Conservation (phyloP, 2,888 invertebrate genomes). For the Eupelmus urozonus region DNA sequence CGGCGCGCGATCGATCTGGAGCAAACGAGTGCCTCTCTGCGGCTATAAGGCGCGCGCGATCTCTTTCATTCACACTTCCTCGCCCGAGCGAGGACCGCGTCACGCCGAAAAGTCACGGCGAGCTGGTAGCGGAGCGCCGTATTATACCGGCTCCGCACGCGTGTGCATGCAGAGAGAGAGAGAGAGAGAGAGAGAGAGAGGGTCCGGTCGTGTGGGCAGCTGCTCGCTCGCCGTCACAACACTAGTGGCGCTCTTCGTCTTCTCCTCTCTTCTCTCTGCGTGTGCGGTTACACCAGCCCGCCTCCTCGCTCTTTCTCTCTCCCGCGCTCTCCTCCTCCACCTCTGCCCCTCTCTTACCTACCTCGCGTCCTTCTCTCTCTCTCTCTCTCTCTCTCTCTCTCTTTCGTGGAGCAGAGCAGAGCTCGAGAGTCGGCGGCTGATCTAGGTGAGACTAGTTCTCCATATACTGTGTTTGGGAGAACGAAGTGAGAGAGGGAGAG, state of each 20-base stretch:
- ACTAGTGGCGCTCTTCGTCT: conserved; percentile 66
- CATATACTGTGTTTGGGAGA: too few relatives aligned
- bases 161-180: not conserved
- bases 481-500: conserved; percentile 34
- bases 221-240: conserved; percentile 73
- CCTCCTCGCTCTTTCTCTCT: not conserved
- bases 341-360: conserved; percentile 9
- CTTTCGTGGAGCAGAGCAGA: conserved; percentile 17
- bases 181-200: conserved; percentile 2
- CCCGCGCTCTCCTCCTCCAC: conserved; percentile 15
- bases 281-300: too few relatives aligned
- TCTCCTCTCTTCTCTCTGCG: conserved; percentile 19
- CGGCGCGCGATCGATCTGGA: conserved; percentile 14
- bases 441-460: conserved; percentile 36
- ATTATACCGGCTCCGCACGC: not conserved
- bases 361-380: conserved; percentile 49
- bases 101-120: too few relatives aligned
- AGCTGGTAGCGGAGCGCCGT: not conserved
- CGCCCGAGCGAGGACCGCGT: not conserved
- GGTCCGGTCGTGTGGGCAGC: conserved; percentile 22
- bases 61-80: not conserved
- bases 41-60: not conserved
- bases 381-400: conserved; percentile 12
- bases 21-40: not conserved
- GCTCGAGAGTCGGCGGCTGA: conserved; percentile 2